These are phyloP conservation scores for Muscidifurax raptorellus DNA, from an alignment of 1,140 invertebrate species.

Conservation along the genomic window DNA sequence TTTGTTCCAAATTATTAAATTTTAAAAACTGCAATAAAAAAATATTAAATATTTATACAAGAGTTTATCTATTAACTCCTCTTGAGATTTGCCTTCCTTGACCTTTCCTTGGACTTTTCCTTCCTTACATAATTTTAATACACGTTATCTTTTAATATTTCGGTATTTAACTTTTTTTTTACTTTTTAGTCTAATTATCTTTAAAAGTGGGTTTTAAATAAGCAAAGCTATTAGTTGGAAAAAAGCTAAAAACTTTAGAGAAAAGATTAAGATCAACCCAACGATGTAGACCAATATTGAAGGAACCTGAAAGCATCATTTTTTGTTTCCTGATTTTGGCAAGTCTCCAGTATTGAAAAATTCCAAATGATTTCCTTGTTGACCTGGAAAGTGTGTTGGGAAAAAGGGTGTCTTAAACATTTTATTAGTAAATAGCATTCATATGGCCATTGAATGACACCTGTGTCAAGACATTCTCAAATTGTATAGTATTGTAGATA, in stretches of 20 bases:
- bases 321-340: conserved; percentile 31
- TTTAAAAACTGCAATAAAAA: conserved; percentile 32
- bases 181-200: not conserved
- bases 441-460: not conserved
- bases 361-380: conserved; percentile 15
- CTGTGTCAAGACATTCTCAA: not conserved
- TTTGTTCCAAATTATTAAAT: conserved; percentile 30
- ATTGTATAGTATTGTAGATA: not conserved
- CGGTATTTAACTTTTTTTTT: too few species aligned
- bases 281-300: conserved; percentile 38
- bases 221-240: not conserved
- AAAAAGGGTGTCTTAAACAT: conserved; percentile 19
- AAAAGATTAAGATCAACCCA: conserved; percentile 40
- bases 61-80: not conserved
- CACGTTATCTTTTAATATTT: too few species aligned
- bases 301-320: conserved; percentile 51
- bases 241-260: not conserved
- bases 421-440: conserved; percentile 38
- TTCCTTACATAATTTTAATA: too few species aligned
- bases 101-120: too few species aligned
- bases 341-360: not conserved
- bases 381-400: conserved; percentile 24
- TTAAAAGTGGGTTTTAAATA: not conserved
- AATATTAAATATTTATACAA: not conserved
- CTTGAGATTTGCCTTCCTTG: not conserved